Base-by-base conservation (phyloP, 2,797 vertebrate species). In the Molossus molossus region DNA sequence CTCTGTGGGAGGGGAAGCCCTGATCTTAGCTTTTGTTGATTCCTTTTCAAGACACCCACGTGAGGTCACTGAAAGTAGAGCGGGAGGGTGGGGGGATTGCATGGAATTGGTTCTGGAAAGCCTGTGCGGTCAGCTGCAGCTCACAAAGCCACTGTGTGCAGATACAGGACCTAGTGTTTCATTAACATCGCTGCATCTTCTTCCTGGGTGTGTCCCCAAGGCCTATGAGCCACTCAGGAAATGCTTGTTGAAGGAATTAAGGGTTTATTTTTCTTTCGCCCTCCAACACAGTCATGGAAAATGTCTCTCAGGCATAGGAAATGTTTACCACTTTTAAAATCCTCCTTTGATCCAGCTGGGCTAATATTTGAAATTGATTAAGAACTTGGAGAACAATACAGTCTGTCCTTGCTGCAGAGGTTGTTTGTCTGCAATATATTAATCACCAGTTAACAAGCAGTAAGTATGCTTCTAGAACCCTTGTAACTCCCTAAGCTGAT, bases 331-430 rank as follows among this genome's bases (percentile, higher is more conserved):
- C 75, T 80, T 96, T 94, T 53, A 57, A 91, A 94, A 89, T 92
- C 60, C 73, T 85, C 1, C 90, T 87, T 95, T 89, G 95, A 89
- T 62, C 77, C 96, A 96, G 92, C 95, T 92, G 95, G 90, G 85
- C 94, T 96, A 97, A 97, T 97, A 95, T 97, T 97, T 97, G 96
- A 87, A 45, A 79, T 58, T 87, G 97, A 97, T 94, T 90, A 89
- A 77, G 86, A 91, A 87, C 73, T 37, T 0, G 6, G 20, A 67
- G 95, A 89, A 93, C 83, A 70, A 58, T 20, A 20, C 20, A 45
- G 1, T 76, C 87, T 72, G 73, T 87, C 75, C 83, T 93, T 84
- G 83, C 10, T 10, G 80, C 57, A 23, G 48, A 62, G 53, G 60
- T 58, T 93, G 92, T 88, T 87, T 69, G 17, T 5, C 2, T 70